phyloP scores from a whole-genome alignment of 2,797 vertebrate genomes.

The Chloroceryle inda region DNA sequence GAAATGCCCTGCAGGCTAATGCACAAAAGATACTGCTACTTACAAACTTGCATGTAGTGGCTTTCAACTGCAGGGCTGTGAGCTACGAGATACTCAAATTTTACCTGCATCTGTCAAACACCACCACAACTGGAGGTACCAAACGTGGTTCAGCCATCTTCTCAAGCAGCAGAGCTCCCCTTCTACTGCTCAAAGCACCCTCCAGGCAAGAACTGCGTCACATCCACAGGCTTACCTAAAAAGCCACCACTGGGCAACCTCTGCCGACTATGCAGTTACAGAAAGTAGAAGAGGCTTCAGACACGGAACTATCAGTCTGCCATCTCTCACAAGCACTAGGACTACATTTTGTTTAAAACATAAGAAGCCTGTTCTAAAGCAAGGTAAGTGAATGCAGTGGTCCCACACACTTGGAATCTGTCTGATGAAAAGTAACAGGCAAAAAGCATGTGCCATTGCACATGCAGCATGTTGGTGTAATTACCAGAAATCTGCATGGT shows the following conservation, averaged over 20 bases:
- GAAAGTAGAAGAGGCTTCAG: not conserved
- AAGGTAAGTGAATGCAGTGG: not conserved
- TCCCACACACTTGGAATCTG: slow-evolving; percentile 34
- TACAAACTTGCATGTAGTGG: not conserved
- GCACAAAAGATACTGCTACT: not conserved
- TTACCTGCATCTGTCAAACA: not conserved
- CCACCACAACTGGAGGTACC: not conserved
- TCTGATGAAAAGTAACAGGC: not conserved
- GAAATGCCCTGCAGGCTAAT: not conserved
- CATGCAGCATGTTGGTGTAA: not conserved
- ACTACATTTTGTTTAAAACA: not conserved
- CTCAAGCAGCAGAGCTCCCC: not conserved
- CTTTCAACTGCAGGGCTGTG: not conserved
- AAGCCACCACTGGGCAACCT: not conserved
- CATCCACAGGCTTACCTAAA: not conserved
- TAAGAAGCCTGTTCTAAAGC: not conserved
- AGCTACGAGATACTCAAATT: not conserved
- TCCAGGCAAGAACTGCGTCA: not conserved
- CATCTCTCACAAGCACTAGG: not conserved
- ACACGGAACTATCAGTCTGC: not conserved
- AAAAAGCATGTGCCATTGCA: not conserved
- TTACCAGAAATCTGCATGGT: not conserved
- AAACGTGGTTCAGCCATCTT: not conserved
- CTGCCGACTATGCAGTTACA: not conserved
- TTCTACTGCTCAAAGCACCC: not conserved